Base-by-base conservation (phyloP, 2,888 invertebrate genomes). In the Malthinus flaveolus region DNA sequence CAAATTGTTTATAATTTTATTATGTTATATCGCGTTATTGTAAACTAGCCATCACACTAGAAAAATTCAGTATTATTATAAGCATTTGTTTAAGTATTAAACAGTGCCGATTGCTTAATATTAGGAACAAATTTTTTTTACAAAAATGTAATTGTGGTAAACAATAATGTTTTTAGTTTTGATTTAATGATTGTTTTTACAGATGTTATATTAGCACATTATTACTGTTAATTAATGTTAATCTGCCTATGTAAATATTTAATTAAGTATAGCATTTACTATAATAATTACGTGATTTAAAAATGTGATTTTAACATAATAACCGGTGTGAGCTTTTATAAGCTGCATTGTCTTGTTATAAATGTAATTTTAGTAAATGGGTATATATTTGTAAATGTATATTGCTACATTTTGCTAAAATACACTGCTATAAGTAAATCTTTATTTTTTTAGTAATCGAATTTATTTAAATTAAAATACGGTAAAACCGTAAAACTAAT, bases 241-340 rank as follows among this genome's bases (percentile, higher is more conserved):
- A 58, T 52, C n/a, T 45, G 52, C 48, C 13, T 39, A 13, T 59
- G 49, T 45, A 49, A 10, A 47, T 54, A n/a, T n/a, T n/a, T n/a
- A 54, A 54, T 45, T 23, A 31, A 45, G 15, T 45, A 32, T 54
- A 46, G 47, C 57, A 42, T 47, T 49, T 46, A 49, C 13, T 47
- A 54, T 54, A 45, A 58, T 49, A 35, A 59, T 54, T 53, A 51
- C 47, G 59, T 59, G 59, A 59, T 59, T 59, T 50, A 47, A 59
- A 42, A 59, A 59, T 59, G 59, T 59, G 59, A 59, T 59, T 58
- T 59, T 59, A 59, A 59, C 53, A 11, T 45, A 42, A 32, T 54
- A 54, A 59, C 57, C 33, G 57, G 39, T 49, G 49, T 42, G 10
- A 45, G 45, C 42, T 49, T 49, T 42, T 39, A 12, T 39, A 11